phyloP scores from a whole-genome alignment of 2,888 invertebrate genomes.

The Brachyopa scutellaris region DNA sequence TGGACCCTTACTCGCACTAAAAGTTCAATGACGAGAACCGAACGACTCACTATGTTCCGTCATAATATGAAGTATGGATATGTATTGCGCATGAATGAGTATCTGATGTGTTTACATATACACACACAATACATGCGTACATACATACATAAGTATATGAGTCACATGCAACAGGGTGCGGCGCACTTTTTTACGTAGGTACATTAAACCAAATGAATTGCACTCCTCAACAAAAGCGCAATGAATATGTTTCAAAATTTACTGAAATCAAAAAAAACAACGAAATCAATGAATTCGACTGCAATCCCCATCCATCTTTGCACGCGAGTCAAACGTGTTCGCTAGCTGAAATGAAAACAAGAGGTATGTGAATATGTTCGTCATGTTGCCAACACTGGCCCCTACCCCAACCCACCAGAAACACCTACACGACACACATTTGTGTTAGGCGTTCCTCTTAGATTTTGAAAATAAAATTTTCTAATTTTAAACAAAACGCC shows the following conservation, averaged over 20 bases:
- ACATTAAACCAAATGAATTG: not conserved
- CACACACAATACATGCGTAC: too few species aligned
- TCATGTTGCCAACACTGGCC: conserved; percentile 19
- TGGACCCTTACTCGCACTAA: too few species aligned
- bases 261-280: not conserved
- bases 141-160: too few species aligned
- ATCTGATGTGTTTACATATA: too few species aligned
- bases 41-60: too few species aligned
- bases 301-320: conserved; percentile 14
- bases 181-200: too few species aligned
- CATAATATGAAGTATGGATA: too few species aligned
- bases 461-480: conserved; percentile 31
- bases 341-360: conserved; percentile 29
- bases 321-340: conserved; percentile 58
- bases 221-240: conserved; percentile 8
- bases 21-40: too few species aligned
- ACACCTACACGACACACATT: conserved; percentile 14
- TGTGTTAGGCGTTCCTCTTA: conserved; percentile 25
- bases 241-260: not conserved
- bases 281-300: conserved; percentile 25
- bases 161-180: conserved; percentile 54
- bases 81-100: not conserved
- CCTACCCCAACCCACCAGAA: not conserved
- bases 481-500: conserved; percentile 23
- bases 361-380: too few species aligned